A percentile compares a stretch with the other conserved stretches of the same genome.
These are phyloP conservation scores for Murina feae DNA, from an alignment of 2,113 vertebrate species.

Conservation along the genomic window DNA sequence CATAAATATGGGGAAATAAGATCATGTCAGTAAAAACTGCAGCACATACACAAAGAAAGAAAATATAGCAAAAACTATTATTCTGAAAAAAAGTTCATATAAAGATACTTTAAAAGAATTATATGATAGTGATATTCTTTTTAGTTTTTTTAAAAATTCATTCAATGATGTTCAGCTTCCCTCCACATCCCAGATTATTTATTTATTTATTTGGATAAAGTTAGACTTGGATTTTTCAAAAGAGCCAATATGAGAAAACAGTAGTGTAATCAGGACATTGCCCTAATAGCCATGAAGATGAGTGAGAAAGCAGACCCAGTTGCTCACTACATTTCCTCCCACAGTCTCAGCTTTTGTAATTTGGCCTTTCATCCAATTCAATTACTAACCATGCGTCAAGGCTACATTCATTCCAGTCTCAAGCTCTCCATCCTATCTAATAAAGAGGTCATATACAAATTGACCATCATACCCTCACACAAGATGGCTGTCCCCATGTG, in stretches of 20 bases:
- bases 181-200: not conserved
- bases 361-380: not conserved
- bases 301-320: no score
- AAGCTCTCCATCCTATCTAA: no score
- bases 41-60: not conserved
- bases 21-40: not conserved
- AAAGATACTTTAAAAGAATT: not conserved
- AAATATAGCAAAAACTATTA: not conserved
- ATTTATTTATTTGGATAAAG: not conserved
- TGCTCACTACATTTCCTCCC: not conserved
- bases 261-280: not conserved
- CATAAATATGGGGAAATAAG: constrained; percentile 17
- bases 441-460: no score
- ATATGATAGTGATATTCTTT: not conserved
- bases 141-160: not conserved
- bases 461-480: no score
- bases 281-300: not conserved
- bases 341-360: not conserved
- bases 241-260: not conserved
- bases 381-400: not conserved
- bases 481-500: no score
- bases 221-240: not conserved
- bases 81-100: not conserved
- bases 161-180: not conserved
- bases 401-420: not conserved